phyloP scores from a whole-genome alignment of 2,888 invertebrate genomes.

The Cephus runcator region DNA sequence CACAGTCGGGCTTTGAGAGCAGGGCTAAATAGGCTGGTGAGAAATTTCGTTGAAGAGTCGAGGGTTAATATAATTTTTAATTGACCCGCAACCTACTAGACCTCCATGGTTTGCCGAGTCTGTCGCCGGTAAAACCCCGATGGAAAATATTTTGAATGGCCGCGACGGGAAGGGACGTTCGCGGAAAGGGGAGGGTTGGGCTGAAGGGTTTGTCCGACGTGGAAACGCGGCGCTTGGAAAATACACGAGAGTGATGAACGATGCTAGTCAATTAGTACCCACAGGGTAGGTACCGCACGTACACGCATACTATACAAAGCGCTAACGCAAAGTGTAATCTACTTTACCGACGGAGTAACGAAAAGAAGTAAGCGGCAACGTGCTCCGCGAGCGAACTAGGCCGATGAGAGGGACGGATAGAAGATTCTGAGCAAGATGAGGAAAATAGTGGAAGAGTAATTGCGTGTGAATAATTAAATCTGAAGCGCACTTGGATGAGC shows the following conservation, averaged over 20 bases:
- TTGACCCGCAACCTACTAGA: background rate
- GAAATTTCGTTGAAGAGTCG: background rate
- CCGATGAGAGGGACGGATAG: background rate
- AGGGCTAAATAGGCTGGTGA: background rate
- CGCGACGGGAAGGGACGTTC: background rate
- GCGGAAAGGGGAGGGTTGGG: background rate
- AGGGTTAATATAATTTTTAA: background rate
- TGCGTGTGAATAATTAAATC: slow-evolving; percentile 43
- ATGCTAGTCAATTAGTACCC: slow-evolving; percentile 65
- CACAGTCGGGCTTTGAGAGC: too few species aligned
- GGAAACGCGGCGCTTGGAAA: background rate
- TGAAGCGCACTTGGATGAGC: slow-evolving; percentile 26
- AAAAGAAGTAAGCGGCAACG: slow-evolving; percentile 7
- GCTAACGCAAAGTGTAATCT: slow-evolving; percentile 13
- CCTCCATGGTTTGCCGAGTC: background rate
- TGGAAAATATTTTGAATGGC: background rate
- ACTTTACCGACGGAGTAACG: slow-evolving; percentile 20
- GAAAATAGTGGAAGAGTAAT: slow-evolving; percentile 30
- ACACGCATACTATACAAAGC: background rate
- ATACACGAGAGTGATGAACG: slow-evolving; percentile 60
- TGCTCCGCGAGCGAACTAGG: background rate
- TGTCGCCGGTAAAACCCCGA: background rate
- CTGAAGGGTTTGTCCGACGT: background rate
- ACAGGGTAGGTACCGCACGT: slow-evolving; percentile 33
- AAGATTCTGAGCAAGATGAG: background rate